Percentiles rank a stretch among this genome's conserved stretches.
Evolutionary conservation across 1,140 invertebrate genomes (phyloP).

Genomic region (Condylostylus longicornis): DNA sequence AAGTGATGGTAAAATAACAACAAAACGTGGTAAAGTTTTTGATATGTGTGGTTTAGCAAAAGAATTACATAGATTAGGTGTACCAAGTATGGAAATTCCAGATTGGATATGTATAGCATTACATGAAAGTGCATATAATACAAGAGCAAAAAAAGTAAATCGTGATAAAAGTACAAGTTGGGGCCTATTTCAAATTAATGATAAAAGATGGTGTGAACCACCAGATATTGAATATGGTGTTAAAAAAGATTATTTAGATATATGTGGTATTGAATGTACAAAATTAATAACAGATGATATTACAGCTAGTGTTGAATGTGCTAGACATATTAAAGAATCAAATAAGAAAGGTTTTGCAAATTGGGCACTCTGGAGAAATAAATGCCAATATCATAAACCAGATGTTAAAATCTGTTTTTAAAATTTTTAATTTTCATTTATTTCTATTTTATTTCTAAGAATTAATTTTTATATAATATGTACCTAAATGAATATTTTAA

Average conservation of each 20-base stretch:
- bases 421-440: too few relatives aligned
- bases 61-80: conserved; percentile 11
- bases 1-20: too few relatives aligned
- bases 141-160: too few relatives aligned
- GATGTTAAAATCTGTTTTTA: conserved; percentile 19
- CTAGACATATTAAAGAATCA: conserved; percentile 15
- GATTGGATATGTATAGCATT: conserved; percentile 4
- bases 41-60: conserved; percentile 6
- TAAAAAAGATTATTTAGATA: conserved; percentile 17
- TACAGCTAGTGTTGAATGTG: conserved; percentile 21
- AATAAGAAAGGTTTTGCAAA: conserved; percentile 19
- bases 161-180: too few relatives aligned
- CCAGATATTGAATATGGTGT: too few relatives aligned
- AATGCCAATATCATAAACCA: conserved; percentile 15
- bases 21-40: conserved; percentile 9
- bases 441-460: too few relatives aligned
- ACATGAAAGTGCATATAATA: conserved; percentile 4
- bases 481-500: too few relatives aligned
- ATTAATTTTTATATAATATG: too few relatives aligned
- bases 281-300: conserved; percentile 22
- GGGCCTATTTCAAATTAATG: conserved; percentile 31
- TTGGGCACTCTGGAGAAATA: conserved; percentile 17
- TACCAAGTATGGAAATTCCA: conserved; percentile 12
- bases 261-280: conserved; percentile 25
- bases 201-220: conserved; percentile 27